Conservation (phyloP, 2,113 vertebrate genomes). For the Leucosticte australis region DNA sequence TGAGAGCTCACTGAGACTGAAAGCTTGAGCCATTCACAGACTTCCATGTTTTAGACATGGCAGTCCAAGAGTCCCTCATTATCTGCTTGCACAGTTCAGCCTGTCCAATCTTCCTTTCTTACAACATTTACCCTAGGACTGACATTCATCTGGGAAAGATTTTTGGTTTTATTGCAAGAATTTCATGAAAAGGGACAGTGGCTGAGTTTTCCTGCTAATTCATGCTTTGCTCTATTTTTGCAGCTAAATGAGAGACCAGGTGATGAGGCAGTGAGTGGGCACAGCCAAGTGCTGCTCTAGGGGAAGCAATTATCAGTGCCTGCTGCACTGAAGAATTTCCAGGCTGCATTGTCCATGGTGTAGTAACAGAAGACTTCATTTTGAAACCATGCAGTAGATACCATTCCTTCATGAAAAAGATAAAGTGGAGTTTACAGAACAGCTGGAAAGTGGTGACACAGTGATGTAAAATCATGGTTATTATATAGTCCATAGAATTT, state of each 20-base stretch:
- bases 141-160: background rate
- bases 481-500: background rate
- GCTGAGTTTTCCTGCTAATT: background rate
- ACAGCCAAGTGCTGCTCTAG: background rate
- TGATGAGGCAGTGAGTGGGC: background rate
- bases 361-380: background rate
- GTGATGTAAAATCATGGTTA: background rate
- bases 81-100: background rate
- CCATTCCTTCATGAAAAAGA: background rate
- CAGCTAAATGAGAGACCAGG: background rate
- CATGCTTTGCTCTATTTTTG: background rate
- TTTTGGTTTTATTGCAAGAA: background rate
- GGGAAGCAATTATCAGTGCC: background rate
- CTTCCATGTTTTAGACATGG: background rate
- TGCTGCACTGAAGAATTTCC: background rate
- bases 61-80: background rate
- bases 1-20: background rate
- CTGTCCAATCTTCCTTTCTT: background rate
- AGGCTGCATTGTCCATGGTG: background rate
- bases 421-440: background rate
- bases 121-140: background rate
- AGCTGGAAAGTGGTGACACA: background rate
- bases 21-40: background rate
- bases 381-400: background rate
- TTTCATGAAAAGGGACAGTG: background rate